phyloP scores from a whole-genome alignment of 2,888 invertebrate species.

The Cheiracanthium punctorium region DNA sequence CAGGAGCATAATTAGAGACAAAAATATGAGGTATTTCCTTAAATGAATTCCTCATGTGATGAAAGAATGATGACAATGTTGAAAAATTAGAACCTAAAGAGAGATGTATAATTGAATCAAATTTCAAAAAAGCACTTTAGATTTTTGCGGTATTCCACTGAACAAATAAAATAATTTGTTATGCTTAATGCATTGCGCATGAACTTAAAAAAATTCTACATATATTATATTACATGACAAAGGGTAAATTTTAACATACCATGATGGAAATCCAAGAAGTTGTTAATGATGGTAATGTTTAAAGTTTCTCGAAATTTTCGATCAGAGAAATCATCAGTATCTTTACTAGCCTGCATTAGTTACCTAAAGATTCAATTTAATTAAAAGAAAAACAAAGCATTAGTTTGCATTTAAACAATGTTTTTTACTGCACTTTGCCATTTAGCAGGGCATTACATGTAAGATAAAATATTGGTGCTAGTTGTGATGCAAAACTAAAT shows the following conservation, averaged over 20 bases:
- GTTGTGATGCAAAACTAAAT: too few relatives aligned
- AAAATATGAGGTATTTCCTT: slow-evolving; percentile 64
- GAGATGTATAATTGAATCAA: not conserved
- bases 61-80: slow-evolving; percentile 51
- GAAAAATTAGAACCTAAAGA: slow-evolving; percentile 26
- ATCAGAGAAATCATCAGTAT: slow-evolving; percentile 61
- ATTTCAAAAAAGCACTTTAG: not conserved
- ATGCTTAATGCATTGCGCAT: too few relatives aligned
- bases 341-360: slow-evolving; percentile 24
- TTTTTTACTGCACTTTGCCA: too few relatives aligned
- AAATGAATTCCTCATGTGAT: slow-evolving; percentile 58
- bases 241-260: not conserved
- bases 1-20: slow-evolving; percentile 12
- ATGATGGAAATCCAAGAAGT: slow-evolving; percentile 45
- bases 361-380: too few relatives aligned
- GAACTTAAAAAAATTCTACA: too few relatives aligned
- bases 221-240: too few relatives aligned
- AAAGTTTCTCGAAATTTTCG: slow-evolving; percentile 49
- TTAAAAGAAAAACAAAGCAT: too few relatives aligned
- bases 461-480: too few relatives aligned
- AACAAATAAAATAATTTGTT: too few relatives aligned
- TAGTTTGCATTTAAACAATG: too few relatives aligned
- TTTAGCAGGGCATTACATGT: too few relatives aligned
- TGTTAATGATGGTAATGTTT: slow-evolving; percentile 59
- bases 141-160: too few relatives aligned